A percentile compares a stretch with the other conserved stretches of the same genome.
These are phyloP conservation scores for Nerophis ophidion DNA, from an alignment of 2,113 vertebrate species.

Conservation along the genomic window DNA sequence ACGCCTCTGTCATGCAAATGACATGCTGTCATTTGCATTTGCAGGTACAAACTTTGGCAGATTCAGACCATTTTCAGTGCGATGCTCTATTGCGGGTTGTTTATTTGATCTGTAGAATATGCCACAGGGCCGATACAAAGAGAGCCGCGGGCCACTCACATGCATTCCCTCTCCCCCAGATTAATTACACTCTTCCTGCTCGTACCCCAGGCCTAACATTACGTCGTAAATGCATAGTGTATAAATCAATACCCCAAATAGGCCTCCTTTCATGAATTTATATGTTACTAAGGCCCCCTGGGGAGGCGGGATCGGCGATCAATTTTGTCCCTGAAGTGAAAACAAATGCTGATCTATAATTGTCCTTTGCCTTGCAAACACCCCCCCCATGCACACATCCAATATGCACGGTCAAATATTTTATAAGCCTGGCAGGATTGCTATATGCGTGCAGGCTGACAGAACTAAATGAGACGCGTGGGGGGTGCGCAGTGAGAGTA, in stretches of 20 bases:
- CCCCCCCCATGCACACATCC: slow-evolving; percentile 2
- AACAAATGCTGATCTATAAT: slow-evolving; percentile 74
- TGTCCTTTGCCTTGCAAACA: slow-evolving; percentile 51
- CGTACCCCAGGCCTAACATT: slow-evolving; percentile 66
- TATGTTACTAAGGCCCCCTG: slow-evolving; percentile 68
- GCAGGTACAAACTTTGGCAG: no score
- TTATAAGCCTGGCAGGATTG: slow-evolving; percentile 44
- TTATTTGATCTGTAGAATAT: no score
- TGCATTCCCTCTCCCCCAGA: slow-evolving; percentile 58
- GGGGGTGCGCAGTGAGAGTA: slow-evolving; percentile 26
- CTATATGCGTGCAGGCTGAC: slow-evolving; percentile 34
- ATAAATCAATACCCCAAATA: slow-evolving; percentile 73
- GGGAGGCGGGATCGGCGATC: slow-evolving; percentile 52
- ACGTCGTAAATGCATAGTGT: slow-evolving; percentile 73
- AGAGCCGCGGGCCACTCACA: not conserved
- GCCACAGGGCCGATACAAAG: no score
- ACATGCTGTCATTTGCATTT: no score
- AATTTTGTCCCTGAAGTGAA: slow-evolving; percentile 68
- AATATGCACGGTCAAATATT: slow-evolving; percentile 47
- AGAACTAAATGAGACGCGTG: slow-evolving; percentile 50
- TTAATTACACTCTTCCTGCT: slow-evolving; percentile 67
- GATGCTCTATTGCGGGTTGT: no score
- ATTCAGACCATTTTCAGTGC: no score
- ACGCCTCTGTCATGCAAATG: no score
- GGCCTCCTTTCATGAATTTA: slow-evolving; percentile 73